Conservation (phyloP, 2,113 vertebrate species). For the Bettongia penicillata region DNA sequence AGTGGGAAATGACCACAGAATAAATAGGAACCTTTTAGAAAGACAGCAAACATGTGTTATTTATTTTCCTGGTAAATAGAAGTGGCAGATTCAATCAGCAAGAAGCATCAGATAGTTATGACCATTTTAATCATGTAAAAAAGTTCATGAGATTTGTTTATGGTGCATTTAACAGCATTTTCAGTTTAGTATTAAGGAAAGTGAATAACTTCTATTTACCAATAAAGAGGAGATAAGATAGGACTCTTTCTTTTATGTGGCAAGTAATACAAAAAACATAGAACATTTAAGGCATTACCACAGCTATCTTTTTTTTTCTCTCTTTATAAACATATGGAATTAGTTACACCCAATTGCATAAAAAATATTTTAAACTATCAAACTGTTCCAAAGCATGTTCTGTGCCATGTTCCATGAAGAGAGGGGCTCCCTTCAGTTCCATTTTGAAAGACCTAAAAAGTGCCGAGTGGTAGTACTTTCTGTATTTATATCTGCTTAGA, state of each 20-base stretch:
- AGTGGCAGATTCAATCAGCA: constrained; percentile 98
- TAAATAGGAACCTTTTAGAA: constrained; percentile 88
- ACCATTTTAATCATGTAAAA: constrained; percentile 96
- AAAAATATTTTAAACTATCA: constrained; percentile 85
- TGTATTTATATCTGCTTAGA: constrained; percentile 78
- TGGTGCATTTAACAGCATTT: constrained; percentile 91
- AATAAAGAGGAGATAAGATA: constrained; percentile 90
- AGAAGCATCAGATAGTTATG: constrained; percentile 96
- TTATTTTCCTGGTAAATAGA: constrained; percentile 98
- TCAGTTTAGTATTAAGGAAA: constrained; percentile 83
- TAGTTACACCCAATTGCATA: constrained; percentile 81
- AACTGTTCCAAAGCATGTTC: constrained; percentile 83
- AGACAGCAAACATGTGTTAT: constrained; percentile 94
- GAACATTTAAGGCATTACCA: constrained; percentile 75
- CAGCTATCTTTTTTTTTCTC: constrained; percentile 80
- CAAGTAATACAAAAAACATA: constrained; percentile 65
- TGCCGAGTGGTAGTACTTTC: constrained; percentile 81
- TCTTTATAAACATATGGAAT: constrained; percentile 83
- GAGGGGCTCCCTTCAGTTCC: constrained; percentile 76
- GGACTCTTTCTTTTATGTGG: constrained; percentile 61
- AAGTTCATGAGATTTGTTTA: constrained; percentile 86
- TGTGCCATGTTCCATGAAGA: constrained; percentile 77
- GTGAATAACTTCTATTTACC: constrained; percentile 85
- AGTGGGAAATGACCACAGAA: constrained; percentile 89
- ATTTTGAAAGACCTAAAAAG: constrained; percentile 78